Evolutionary conservation across 2,888 invertebrate species (phyloP).

Genomic region (Alviniconcha strummeri): DNA sequence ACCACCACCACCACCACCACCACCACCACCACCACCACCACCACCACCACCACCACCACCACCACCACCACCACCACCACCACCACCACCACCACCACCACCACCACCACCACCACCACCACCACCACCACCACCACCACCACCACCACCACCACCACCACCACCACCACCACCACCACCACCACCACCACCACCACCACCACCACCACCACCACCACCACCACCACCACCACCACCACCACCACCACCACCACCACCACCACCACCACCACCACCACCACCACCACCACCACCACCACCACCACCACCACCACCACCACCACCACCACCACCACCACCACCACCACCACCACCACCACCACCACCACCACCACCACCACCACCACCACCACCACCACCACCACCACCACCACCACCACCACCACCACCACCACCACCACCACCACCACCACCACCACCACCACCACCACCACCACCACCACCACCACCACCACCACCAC

Average conservation of each 20-base stretch:
- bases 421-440: not conserved
- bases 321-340: not conserved
- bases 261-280: not conserved
- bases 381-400: not conserved
- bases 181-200: not conserved
- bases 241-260: not conserved
- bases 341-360: not conserved
- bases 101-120: not conserved
- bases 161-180: not conserved
- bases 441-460: not conserved
- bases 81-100: not conserved
- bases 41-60: not conserved
- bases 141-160: not conserved
- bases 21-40: not conserved
- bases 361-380: not conserved
- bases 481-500: not conserved
- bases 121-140: not conserved
- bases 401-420: not conserved
- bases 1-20: not conserved
- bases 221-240: not conserved
- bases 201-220: not conserved
- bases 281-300: not conserved
- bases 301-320: not conserved
- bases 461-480: not conserved
- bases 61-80: not conserved